Evolutionary conservation across 1,140 invertebrate genomes (phyloP).

Genomic region (Drosophila asahinai): DNA sequence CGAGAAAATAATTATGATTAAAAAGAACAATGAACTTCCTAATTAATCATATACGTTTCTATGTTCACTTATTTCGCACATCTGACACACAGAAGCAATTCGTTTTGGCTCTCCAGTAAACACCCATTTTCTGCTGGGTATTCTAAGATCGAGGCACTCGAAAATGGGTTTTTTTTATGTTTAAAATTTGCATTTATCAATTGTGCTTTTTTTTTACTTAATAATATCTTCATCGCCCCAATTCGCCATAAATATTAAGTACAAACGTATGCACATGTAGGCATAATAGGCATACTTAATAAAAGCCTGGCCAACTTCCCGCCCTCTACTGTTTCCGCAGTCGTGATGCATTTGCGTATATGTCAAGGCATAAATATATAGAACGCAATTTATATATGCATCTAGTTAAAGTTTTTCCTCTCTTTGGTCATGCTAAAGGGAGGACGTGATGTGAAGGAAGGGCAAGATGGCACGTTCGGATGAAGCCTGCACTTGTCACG

Average conservation of each 20-base stretch:
- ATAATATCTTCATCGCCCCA: background rate
- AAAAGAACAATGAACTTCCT: too few relatives aligned
- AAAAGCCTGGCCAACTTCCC: conserved; percentile 37
- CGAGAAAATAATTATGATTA: too few relatives aligned
- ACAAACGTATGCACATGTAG: background rate
- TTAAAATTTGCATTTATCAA: conserved; percentile 12
- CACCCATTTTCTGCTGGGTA: background rate
- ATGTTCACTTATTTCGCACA: too few relatives aligned
- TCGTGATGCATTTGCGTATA: conserved; percentile 66
- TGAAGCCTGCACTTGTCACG: conserved; percentile 77
- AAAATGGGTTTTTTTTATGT: too few relatives aligned
- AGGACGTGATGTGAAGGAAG: conserved; percentile 1
- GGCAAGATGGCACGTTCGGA: conserved; percentile 54
- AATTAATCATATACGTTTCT: too few relatives aligned
- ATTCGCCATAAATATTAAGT: conserved; percentile 18
- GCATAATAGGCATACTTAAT: conserved; percentile 68
- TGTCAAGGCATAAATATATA: conserved; percentile 74
- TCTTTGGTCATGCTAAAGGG: conserved; percentile 7
- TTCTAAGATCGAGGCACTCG: background rate
- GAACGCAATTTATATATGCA: conserved; percentile 77
- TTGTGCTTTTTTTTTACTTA: conserved; percentile 5
- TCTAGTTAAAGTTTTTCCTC: conserved; percentile 68
- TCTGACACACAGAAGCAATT: background rate
- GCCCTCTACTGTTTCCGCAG: conserved; percentile 5
- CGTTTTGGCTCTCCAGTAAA: background rate